These are phyloP conservation scores for Euphonia xanthogaster DNA, from an alignment of 2,797 vertebrate genomes.

Conservation along the genomic window DNA sequence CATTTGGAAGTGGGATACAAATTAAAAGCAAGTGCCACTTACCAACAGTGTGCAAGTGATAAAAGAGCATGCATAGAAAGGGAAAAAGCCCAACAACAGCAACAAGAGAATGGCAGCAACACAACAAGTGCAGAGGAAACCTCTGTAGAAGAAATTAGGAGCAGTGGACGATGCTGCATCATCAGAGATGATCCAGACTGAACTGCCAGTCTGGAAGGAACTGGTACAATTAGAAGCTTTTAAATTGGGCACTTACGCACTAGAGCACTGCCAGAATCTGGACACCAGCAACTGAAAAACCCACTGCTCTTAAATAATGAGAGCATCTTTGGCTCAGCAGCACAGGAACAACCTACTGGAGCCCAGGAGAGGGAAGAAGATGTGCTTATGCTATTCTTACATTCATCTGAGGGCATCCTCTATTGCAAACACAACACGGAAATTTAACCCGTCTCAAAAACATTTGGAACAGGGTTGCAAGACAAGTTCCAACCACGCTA, in stretches of 20 bases:
- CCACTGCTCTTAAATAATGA: neutral
- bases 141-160: neutral
- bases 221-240: neutral
- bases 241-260: neutral
- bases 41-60: neutral
- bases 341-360: neutral
- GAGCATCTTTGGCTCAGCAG: neutral
- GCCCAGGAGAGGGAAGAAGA: neutral
- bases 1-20: neutral
- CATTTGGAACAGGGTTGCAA: neutral
- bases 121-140: neutral
- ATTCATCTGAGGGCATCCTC: neutral
- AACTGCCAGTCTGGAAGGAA: neutral
- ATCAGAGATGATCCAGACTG: neutral
- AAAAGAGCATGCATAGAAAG: neutral
- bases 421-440: neutral
- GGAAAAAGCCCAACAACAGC: neutral
- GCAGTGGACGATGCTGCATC: neutral
- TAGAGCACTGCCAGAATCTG: slow-evolving; percentile 3
- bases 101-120: neutral
- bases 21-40: neutral
- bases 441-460: neutral
- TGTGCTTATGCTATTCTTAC: neutral
- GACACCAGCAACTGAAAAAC: neutral
- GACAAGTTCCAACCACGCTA: neutral